Base-by-base conservation (phyloP, 2,888 invertebrate genomes). In the Platycheirus rosarum region DNA sequence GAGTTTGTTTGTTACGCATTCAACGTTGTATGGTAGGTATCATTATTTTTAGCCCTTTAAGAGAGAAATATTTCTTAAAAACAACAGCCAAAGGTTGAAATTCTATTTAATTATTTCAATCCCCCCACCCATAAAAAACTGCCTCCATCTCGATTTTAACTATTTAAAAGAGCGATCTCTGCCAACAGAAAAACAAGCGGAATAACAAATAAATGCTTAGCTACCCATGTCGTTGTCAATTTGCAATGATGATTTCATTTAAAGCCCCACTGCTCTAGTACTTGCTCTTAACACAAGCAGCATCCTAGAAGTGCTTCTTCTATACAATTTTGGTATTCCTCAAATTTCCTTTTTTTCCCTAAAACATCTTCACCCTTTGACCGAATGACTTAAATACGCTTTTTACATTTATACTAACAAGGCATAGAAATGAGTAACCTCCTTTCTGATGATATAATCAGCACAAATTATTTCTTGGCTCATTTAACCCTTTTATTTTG, bases 391-490 rank as follows among this genome's bases (percentile, higher is more conserved):
- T 82, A 77, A 77, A 77, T 76, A 82, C 77, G 71, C 66, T 80
- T 75, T 26, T n/a, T 8, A 44, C 20, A 13, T 40, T 23, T 13
- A 3, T 6, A 53, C 55, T 53, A 40, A 48, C 16, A 37, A 29
- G 23, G n/a, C 23, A n/a, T n/a, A 42, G 23, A 49, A 51, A 37
- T 11, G 37, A 37, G 18, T 49, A 66, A 66, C 66, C 51, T 40
- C 49, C 37, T 68, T 48, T 35, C 40, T 49, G 76, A 66, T 77
- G 77, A 77, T 77, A 84, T 84, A 84, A 84, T 84, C 84, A 84
- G 78, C 69, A 84, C 66, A 84, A 84, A 84, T 84, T 84, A 84
- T 84, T 84, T 84, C 71, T 84, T 84, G 73, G 68, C 84, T 84
- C 84, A 84, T 84, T 84, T 78, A 84, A 84, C 78, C 84, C 84